phyloP scores from a whole-genome alignment of 2,888 invertebrate genomes.

The Sussaba pulchella region DNA sequence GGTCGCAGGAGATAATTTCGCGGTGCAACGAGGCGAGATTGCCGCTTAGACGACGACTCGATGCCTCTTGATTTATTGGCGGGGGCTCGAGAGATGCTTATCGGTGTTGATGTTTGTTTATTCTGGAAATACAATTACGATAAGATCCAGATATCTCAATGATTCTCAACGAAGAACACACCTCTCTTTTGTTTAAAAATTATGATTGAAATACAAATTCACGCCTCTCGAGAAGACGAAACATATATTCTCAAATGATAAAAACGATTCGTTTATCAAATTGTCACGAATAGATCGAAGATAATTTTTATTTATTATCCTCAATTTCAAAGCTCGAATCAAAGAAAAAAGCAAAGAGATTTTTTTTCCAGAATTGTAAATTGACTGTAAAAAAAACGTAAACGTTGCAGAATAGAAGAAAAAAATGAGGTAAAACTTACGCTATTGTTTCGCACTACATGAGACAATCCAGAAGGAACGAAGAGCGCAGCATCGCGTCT shows the following conservation, averaged over 20 bases:
- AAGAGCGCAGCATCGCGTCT: conserved; percentile 63
- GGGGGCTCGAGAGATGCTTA: background rate
- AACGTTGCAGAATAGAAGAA: too few species aligned
- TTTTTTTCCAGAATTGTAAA: too few species aligned
- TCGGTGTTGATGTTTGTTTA: conserved; percentile 13
- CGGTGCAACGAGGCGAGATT: background rate
- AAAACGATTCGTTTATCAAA: too few species aligned
- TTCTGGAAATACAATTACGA: conserved; percentile 7
- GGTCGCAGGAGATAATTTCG: background rate
- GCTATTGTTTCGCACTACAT: conserved; percentile 59
- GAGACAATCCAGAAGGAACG: conserved; percentile 49
- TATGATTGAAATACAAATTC: too few species aligned
- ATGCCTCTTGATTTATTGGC: conserved; percentile 13
- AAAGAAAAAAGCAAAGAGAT: too few species aligned
- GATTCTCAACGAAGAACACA: background rate
- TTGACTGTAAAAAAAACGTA: too few species aligned
- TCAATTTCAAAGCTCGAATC: too few species aligned
- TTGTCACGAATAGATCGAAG: too few species aligned
- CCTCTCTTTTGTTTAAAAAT: background rate
- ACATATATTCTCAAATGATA: too few species aligned
- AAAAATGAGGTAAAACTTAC: conserved; percentile 42
- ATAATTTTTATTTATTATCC: too few species aligned
- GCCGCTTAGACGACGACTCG: background rate
- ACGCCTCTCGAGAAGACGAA: too few species aligned
- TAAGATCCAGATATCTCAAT: background rate